Evolutionary conservation across 2,113 vertebrate species (phyloP).

Genomic region (Danionella cerebrum): DNA sequence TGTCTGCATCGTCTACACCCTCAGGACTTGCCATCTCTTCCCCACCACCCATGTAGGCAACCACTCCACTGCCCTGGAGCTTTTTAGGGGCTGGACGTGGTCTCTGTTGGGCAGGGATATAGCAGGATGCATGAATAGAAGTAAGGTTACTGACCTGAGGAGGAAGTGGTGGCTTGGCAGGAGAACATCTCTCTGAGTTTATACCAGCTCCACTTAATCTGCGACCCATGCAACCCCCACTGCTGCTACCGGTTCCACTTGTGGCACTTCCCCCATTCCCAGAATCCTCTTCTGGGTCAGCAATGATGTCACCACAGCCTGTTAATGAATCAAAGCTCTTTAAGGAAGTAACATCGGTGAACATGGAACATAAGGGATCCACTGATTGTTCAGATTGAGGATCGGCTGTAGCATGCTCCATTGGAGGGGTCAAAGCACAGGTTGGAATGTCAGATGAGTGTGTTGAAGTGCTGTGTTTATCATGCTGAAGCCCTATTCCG

Average conservation of each 20-base stretch:
- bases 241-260: constrained; percentile 72
- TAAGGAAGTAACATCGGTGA: constrained; percentile 96
- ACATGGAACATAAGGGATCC: constrained; percentile 88
- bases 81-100: constrained; percentile 60
- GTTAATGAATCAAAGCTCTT: constrained; percentile 99
- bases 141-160: constrained; percentile 47
- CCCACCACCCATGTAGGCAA: constrained; percentile 93
- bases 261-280: constrained; percentile 77
- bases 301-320: constrained; percentile 97
- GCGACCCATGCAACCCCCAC: constrained; percentile 50
- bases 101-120: constrained; percentile 47
- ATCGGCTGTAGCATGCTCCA: constrained; percentile 75
- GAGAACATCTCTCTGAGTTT: constrained; percentile 43
- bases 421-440: constrained; percentile 62
- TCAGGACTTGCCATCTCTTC: constrained; percentile 99
- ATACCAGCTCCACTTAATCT: constrained; percentile 34
- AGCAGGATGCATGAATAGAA: constrained; percentile 39
- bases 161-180: constrained; percentile 47
- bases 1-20: constrained; percentile 82
- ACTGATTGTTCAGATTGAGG: constrained; percentile 89
- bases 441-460: constrained; percentile 46
- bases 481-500: constrained; percentile 35
- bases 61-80: constrained; percentile 70
- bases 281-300: constrained; percentile 85
- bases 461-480: constrained; percentile 37